Base-by-base conservation (phyloP, 2,888 invertebrate genomes). In the Drosophila merina region DNA sequence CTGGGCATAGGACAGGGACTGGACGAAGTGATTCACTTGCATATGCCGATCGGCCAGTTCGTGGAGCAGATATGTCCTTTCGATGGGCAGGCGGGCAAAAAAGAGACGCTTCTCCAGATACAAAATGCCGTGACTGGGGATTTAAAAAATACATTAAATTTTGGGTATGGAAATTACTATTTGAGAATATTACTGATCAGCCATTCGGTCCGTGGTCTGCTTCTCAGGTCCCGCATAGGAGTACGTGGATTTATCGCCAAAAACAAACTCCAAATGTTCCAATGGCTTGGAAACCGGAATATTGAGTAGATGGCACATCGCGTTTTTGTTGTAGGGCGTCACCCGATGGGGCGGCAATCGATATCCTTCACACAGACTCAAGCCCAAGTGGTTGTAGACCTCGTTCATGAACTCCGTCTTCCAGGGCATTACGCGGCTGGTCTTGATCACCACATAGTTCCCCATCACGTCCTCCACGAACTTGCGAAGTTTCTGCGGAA, bases 341-440 rank as follows among this genome's bases (percentile, higher is more conserved):
- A 87, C 57, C 26, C 58, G 58, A 0, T 20, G 26, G 2, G 55
- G 12, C 0, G 86, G 88, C 10, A 85, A 30, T 0, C 38, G 52
- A 7, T 67, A 83, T 0, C 48, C 42, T 10, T 87, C 78, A 40
- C 76, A 74, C 9, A 76, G 25, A 3, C 86, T 81, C 44, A 87
- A 20, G 0, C 72, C 89, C 56, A 89, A 7, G 20, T 79, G 57
- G 30, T 89, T 87, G 51, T 79, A 89, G 3, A 89, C 88, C 73
- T 87, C 86, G 49, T 86, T 84, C 56, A 75, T 75, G 44, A 88
- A 87, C 44, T 84, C 71, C 4, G 62, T 62, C 57, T 86, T 88
- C 84, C 86, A 86, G 0, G 88, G 89, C 81, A 88, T 78, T 12
- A 78, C 36, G 4, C 79, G 74, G 10, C 10, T 62, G 0, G 89